Percentiles rank a stretch among this genome's conserved stretches.
Evolutionary conservation across 2,797 vertebrate species (phyloP).

Genomic region (Heliangelus exortis): DNA sequence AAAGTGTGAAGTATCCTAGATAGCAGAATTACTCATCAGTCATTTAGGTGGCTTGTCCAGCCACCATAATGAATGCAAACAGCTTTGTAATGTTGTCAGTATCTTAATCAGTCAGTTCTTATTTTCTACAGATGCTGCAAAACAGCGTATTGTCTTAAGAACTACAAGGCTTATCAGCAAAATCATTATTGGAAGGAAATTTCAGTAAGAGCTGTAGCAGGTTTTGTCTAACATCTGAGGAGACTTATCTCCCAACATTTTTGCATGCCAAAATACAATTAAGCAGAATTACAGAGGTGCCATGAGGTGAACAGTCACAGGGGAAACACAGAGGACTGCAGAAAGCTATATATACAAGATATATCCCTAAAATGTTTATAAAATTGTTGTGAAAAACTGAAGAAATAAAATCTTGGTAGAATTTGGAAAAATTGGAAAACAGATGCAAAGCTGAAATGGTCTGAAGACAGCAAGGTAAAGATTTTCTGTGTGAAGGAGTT

Average conservation of each 20-base stretch:
- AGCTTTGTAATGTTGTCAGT: not conserved
- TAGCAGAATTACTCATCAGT: not conserved
- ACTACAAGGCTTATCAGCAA: conserved; percentile 17
- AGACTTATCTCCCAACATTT: not conserved
- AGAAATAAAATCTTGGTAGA: not conserved
- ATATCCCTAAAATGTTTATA: not conserved
- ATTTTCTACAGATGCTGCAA: conserved; percentile 4
- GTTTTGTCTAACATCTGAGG: not conserved
- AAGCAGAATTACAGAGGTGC: not conserved
- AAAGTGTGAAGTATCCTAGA: not conserved
- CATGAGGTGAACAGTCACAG: not conserved
- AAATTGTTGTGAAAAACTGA: not conserved
- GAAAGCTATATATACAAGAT: not conserved
- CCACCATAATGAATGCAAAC: not conserved
- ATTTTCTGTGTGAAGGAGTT: not conserved
- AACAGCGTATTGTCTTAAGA: not conserved
- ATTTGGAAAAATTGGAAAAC: not conserved
- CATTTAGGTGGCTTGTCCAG: not conserved
- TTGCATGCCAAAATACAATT: conserved; percentile 33
- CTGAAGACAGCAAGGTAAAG: not conserved
- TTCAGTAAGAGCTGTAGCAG: not conserved
- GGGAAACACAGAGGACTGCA: not conserved
- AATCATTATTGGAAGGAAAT: conserved; percentile 23
- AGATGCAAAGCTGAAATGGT: not conserved
- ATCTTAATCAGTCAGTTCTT: not conserved